phyloP scores from a whole-genome alignment of 1,140 invertebrate species.

The Drosophila setifemur region DNA sequence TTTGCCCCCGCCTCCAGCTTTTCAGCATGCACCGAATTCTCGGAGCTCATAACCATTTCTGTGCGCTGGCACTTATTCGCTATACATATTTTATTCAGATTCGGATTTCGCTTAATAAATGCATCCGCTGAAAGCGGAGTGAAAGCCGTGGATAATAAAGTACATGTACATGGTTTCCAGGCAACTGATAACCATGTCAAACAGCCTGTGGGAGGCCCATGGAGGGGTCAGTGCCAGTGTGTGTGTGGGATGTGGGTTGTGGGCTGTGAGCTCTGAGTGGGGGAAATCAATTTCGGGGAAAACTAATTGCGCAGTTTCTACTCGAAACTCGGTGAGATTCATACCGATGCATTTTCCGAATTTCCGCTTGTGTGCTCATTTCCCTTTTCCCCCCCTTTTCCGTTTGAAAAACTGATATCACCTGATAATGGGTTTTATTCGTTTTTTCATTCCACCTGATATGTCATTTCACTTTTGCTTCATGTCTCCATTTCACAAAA shows the following conservation, averaged over 20 bases:
- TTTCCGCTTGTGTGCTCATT: neutral
- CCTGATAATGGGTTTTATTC: too few relatives aligned
- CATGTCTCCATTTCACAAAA: too few relatives aligned
- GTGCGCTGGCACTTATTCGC: slow-evolving; percentile 25
- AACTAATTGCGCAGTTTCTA: slow-evolving; percentile 64
- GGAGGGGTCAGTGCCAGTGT: too few relatives aligned
- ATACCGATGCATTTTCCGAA: slow-evolving; percentile 16
- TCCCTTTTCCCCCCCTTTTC: slow-evolving; percentile 17
- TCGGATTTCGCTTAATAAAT: slow-evolving; percentile 42
- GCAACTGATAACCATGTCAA: slow-evolving; percentile 46
- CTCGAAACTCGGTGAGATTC: slow-evolving; percentile 7
- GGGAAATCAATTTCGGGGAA: slow-evolving; percentile 58
- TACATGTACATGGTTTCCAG: neutral
- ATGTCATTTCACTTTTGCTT: too few relatives aligned
- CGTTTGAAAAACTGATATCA: slow-evolving; percentile 23
- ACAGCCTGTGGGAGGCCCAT: neutral
- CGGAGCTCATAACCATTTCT: slow-evolving; percentile 34
- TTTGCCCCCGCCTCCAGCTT: slow-evolving; percentile 9
- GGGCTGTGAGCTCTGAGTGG: neutral
- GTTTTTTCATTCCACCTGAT: slow-evolving; percentile 18
- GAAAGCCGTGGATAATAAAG: slow-evolving; percentile 45
- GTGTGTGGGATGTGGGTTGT: neutral
- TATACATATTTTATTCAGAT: slow-evolving; percentile 66
- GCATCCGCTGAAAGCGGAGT: slow-evolving; percentile 21
- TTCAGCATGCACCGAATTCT: neutral